phyloP scores from a whole-genome alignment of 2,113 vertebrate genomes.

The Nibea coibor region DNA sequence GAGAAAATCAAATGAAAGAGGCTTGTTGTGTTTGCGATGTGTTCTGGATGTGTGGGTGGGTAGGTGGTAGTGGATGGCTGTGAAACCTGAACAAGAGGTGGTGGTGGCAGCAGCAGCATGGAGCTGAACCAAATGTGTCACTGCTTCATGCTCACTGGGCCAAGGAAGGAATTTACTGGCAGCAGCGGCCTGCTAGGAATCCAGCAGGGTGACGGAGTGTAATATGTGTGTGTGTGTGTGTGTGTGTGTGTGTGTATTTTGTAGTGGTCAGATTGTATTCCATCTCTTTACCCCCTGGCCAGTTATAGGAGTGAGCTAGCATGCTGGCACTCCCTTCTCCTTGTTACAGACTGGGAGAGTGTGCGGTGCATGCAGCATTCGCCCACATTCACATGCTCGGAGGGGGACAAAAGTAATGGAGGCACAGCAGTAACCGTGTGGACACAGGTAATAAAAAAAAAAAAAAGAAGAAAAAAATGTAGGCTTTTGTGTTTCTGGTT shows the following conservation, averaged over 20 bases:
- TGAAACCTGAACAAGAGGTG: slow-evolving; percentile 56
- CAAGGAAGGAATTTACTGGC: slow-evolving; percentile 57
- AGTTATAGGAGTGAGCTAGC: slow-evolving; percentile 38
- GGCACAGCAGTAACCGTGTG: slow-evolving; percentile 20
- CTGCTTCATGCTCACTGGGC: slow-evolving; percentile 41
- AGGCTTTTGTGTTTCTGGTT: not conserved
- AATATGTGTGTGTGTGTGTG: slow-evolving; percentile 8
- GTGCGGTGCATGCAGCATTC: slow-evolving; percentile 6
- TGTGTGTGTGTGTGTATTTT: not conserved
- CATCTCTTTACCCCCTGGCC: slow-evolving; percentile 44
- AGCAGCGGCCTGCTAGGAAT: slow-evolving; percentile 63
- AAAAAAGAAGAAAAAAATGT: not conserved
- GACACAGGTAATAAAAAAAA: slow-evolving; percentile 51
- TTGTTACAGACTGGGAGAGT: slow-evolving; percentile 20
- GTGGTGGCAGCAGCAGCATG: slow-evolving; percentile 37
- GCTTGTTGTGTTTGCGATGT: slow-evolving; percentile 38
- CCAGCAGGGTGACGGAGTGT: slow-evolving; percentile 19
- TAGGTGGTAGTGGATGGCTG: slow-evolving; percentile 25
- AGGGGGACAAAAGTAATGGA: slow-evolving; percentile 30
- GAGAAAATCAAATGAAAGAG: slow-evolving; percentile 40
- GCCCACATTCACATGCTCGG: slow-evolving; percentile 21
- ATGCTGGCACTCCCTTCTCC: slow-evolving; percentile 10
- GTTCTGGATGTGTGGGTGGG: slow-evolving; percentile 30
- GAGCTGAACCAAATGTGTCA: slow-evolving; percentile 67
- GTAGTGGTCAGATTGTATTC: slow-evolving; percentile 56